phyloP scores from a whole-genome alignment of 2,113 vertebrate genomes.

The Canis aureus region DNA sequence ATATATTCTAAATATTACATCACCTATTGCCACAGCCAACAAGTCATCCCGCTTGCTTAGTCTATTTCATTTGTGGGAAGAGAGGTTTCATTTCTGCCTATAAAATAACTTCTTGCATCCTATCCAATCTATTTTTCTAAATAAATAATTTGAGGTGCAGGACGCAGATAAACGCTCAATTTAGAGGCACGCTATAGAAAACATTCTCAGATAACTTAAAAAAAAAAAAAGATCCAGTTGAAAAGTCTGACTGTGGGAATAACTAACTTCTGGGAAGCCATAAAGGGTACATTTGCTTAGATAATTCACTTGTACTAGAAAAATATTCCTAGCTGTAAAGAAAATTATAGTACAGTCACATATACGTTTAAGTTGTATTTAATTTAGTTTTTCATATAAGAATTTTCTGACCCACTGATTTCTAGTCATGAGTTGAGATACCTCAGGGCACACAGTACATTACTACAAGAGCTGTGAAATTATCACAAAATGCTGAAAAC shows the following conservation, averaged over 20 bases:
- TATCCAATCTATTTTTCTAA: background rate
- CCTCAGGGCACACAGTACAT: background rate
- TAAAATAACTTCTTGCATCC: background rate
- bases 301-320: background rate
- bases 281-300: background rate
- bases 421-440: background rate
- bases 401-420: conserved; percentile 58
- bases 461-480: conserved; percentile 36
- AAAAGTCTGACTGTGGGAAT: background rate
- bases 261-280: background rate
- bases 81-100: background rate
- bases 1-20: conserved; percentile 37
- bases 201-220: background rate
- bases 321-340: background rate
- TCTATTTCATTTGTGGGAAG: background rate
- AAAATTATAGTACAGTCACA: background rate
- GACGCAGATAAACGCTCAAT: background rate
- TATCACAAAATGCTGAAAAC: conserved; percentile 28
- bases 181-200: background rate
- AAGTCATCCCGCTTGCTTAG: background rate
- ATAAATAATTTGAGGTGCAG: background rate
- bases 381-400: conserved; percentile 31
- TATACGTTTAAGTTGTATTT: background rate
- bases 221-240: background rate
- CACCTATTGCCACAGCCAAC: background rate